phyloP scores from a whole-genome alignment of 2,888 invertebrate species.

The Kuschelorhynchus macadamiae region DNA sequence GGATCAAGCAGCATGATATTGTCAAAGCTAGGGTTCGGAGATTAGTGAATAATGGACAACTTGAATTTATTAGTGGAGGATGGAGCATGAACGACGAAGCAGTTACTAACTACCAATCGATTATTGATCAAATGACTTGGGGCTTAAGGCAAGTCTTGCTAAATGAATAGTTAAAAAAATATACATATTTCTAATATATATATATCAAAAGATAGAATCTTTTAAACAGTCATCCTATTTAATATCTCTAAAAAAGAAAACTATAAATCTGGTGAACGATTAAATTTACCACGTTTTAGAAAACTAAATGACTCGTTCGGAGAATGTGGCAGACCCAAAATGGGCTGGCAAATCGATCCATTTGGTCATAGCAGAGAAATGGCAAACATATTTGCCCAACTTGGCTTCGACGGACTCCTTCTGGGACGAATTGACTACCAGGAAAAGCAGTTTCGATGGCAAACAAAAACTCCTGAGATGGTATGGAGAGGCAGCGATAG shows the following conservation, averaged over 20 bases:
- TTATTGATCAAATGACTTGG: conserved; percentile 83
- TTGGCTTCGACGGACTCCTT: conserved; percentile 92
- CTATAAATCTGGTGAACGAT: too few relatives aligned
- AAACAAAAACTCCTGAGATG: conserved; percentile 80
- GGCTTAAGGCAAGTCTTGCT: conserved; percentile 74
- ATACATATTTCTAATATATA: not conserved
- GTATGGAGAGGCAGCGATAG: conserved; percentile 85
- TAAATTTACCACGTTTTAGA: conserved; percentile 53
- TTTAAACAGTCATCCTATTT: too few relatives aligned
- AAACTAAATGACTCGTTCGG: conserved; percentile 78
- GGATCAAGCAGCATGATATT: conserved; percentile 77
- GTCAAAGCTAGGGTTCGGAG: conserved; percentile 74
- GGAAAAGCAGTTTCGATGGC: conserved; percentile 78
- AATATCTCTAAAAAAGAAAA: too few relatives aligned
- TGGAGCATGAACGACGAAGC: conserved; percentile 92
- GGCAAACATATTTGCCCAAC: conserved; percentile 83
- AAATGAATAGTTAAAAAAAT: not conserved
- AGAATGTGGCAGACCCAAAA: conserved; percentile 78
- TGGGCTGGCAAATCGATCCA: conserved; percentile 89
- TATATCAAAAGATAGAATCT: not conserved
- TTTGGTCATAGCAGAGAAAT: conserved; percentile 91
- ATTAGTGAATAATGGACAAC: conserved; percentile 79
- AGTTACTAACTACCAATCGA: conserved; percentile 78
- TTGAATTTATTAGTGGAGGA: conserved; percentile 84
- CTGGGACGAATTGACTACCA: conserved; percentile 90